Conservation (phyloP, 2,113 vertebrate species). For the Tricholaema leucomelas region DNA sequence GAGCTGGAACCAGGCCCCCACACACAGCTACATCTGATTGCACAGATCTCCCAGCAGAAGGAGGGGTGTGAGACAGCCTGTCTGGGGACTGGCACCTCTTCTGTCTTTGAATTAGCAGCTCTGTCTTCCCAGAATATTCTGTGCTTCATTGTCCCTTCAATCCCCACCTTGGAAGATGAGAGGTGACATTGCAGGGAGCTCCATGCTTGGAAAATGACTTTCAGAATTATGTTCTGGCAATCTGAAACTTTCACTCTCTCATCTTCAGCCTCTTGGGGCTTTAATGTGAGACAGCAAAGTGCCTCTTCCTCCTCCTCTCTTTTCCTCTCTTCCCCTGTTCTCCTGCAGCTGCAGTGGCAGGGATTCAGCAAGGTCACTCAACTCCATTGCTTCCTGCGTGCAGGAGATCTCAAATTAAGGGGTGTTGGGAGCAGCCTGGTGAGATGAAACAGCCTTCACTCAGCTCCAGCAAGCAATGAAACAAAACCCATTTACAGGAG, state of each 20-base stretch:
- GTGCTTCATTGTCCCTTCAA: slow-evolving; percentile 34
- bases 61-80: neutral
- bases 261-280: slow-evolving; percentile 65
- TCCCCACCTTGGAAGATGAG: slow-evolving; percentile 62
- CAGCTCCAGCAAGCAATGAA: neutral
- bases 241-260: slow-evolving; percentile 61
- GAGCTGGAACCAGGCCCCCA: neutral
- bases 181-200: slow-evolving; percentile 49
- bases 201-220: slow-evolving; percentile 65
- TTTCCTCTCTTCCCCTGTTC: slow-evolving; percentile 41
- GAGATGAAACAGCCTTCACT: slow-evolving; percentile 44
- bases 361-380: slow-evolving; percentile 62
- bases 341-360: neutral
- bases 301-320: slow-evolving; percentile 55
- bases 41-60: neutral
- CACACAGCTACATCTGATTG: neutral
- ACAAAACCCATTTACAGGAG: neutral
- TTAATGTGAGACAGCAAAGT: slow-evolving; percentile 68
- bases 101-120: slow-evolving; percentile 16
- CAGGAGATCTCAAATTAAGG: slow-evolving; percentile 61
- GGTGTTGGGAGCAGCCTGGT: slow-evolving; percentile 44
- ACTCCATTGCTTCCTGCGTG: slow-evolving; percentile 40
- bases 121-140: slow-evolving; percentile 32
- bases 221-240: slow-evolving; percentile 54
- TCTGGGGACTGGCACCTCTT: slow-evolving; percentile 25